Conservation (phyloP, 1,140 invertebrate species). For the Ylistrum balloti region DNA sequence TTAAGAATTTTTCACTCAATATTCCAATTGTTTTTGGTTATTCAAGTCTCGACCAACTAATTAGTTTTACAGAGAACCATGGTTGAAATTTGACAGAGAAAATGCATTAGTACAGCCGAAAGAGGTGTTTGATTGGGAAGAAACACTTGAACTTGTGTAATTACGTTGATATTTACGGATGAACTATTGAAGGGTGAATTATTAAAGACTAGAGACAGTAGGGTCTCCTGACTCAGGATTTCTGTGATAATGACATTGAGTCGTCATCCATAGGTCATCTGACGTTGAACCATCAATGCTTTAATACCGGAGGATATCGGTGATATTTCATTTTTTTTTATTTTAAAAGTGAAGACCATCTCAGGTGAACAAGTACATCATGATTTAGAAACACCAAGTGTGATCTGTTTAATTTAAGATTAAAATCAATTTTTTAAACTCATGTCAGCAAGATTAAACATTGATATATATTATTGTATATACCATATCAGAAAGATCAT, state of each 20-base stretch:
- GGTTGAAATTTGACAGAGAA: not conserved
- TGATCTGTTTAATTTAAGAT: too few species aligned
- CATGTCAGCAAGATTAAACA: too few species aligned
- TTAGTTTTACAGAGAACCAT: not conserved
- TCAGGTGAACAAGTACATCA: not conserved
- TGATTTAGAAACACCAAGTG: too few species aligned
- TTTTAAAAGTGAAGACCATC: not conserved
- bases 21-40: not conserved
- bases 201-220: not conserved
- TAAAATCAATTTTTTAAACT: too few species aligned
- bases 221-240: not conserved
- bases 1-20: not conserved
- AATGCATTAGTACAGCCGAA: not conserved
- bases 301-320: not conserved
- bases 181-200: not conserved
- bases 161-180: not conserved
- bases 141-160: not conserved
- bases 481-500: too few species aligned
- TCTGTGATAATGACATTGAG: not conserved
- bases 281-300: not conserved
- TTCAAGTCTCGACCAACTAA: not conserved
- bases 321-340: not conserved
- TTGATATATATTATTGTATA: too few species aligned
- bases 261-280: not conserved
- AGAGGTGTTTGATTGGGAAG: conserved; percentile 1